Evolutionary conservation across 2,113 vertebrate genomes (phyloP), one percentile per base, ranked within the genome.

Genomic region (Miniopterus natalensis): DNA sequence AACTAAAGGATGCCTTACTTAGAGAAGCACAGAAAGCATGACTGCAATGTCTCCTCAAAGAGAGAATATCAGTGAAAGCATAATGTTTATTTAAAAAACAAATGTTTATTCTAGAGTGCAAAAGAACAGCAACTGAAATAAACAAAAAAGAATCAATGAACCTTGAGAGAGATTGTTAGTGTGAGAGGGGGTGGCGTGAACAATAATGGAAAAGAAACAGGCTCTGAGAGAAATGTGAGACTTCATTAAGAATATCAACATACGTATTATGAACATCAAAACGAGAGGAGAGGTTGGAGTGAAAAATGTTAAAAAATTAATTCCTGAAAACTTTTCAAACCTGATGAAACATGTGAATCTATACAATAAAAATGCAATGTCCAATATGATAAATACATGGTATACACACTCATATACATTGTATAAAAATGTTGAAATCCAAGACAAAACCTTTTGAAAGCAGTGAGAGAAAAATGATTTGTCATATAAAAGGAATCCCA

Each of bases 371-470:
- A 87, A 40, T 1, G n/a, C 1, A 36, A 63, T 42, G 7, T 42
- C 29, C 1, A 77, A 3, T 27, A 45, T 14, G 20, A 6, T 81
- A 29, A 87, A 77, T 45, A 85, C 3, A 68, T 81, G 9, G 86
- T 29, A 66, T 53, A 5, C 2, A 81, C 0, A 70, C 42, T 55
- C 25, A 89, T 8, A 68, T 17, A 66, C 2, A 40, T 78, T 12
- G 70, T 21, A 63, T 40, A 61, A 51, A 83, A 40, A 93, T 61
- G 5, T 0, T 29, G 47, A 94, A 79, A 87, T 36, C 2, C 47
- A 57, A 88, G 5, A 75, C 11, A 68, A 74, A 94, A 88, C 66
- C 4, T 17, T 79, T 92, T 53, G 10, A 95, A 95, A 96, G 2
- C 5, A 90, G 3, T 6, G 68, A 92, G 29, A 80, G 45, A 65